A percentile compares a stretch with the other conserved stretches of the same genome.
Evolutionary conservation across 2,888 invertebrate genomes (phyloP).

Genomic region (Lepidochrysops patricia): DNA sequence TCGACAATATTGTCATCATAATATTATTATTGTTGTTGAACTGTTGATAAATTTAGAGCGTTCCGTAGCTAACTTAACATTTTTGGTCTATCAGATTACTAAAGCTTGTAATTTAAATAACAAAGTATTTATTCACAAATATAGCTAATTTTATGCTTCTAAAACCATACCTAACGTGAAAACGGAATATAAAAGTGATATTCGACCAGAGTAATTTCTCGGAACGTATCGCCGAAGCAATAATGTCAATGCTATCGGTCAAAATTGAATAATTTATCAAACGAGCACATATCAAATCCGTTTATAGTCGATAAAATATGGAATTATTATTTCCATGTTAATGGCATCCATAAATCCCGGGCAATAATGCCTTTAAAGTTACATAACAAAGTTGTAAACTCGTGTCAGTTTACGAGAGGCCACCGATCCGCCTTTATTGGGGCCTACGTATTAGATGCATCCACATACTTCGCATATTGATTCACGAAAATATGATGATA

Average conservation of each 20-base stretch:
- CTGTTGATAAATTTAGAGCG: too few species aligned
- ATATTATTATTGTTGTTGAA: too few species aligned
- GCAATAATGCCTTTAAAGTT: conserved; percentile 35
- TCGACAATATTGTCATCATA: background rate
- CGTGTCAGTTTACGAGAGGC: conserved; percentile 20
- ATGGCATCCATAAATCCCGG: conserved; percentile 57
- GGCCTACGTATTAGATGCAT: background rate
- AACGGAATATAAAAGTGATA: conserved; percentile 8
- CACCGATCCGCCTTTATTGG: conserved; percentile 5
- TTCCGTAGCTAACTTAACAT: too few species aligned
- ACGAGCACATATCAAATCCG: conserved; percentile 58
- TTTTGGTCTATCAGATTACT: too few species aligned
- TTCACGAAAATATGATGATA: background rate
- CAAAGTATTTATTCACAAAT: too few species aligned
- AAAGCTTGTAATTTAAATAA: too few species aligned
- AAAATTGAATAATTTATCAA: conserved; percentile 61
- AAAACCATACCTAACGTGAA: background rate
- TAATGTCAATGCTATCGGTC: conserved; percentile 29
- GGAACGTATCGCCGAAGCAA: conserved; percentile 23
- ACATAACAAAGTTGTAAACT: conserved; percentile 40
- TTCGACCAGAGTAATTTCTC: conserved; percentile 17
- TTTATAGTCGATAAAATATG: conserved; percentile 61
- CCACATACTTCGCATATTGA: background rate
- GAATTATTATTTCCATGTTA: conserved; percentile 66
- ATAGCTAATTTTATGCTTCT: too few species aligned